Percentiles rank a stretch among this genome's conserved stretches.
phyloP scores from a whole-genome alignment of 2,113 vertebrate species.

The Indicator indicator region DNA sequence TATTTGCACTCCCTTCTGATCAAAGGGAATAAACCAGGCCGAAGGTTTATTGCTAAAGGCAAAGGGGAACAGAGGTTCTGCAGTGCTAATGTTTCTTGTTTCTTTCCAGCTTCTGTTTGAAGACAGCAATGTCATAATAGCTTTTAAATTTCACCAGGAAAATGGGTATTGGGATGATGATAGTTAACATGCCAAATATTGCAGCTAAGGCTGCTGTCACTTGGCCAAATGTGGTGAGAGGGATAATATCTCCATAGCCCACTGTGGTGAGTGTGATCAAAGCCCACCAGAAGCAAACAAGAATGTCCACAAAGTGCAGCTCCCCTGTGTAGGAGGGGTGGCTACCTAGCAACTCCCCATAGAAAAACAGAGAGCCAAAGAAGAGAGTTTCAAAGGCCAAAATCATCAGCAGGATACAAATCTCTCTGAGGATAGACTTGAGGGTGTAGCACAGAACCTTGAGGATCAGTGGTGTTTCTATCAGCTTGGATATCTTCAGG shows the following conservation, averaged over 20 bases:
- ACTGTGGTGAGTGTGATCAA: constrained; percentile 55
- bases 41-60: background rate
- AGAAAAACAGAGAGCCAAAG: constrained; percentile 56
- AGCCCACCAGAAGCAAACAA: constrained; percentile 60
- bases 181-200: background rate
- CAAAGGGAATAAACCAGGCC: background rate
- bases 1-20: background rate
- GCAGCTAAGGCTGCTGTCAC: constrained; percentile 37
- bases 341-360: constrained; percentile 26
- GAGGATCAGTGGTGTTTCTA: constrained; percentile 47
- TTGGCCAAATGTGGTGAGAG: constrained; percentile 4
- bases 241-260: constrained; percentile 38
- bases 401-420: constrained; percentile 48
- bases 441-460: constrained; percentile 36
- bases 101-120: constrained; percentile 35
- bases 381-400: constrained; percentile 53
- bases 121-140: constrained; percentile 40
- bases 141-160: constrained; percentile 57
- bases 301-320: background rate
- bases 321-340: background rate
- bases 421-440: constrained; percentile 39
- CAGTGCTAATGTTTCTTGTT: background rate
- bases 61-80: background rate
- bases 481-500: constrained; percentile 39
- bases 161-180: constrained; percentile 52